These are phyloP conservation scores for Nothoprocta perdicaria DNA, from an alignment of 2,113 vertebrate genomes.

Conservation along the genomic window DNA sequence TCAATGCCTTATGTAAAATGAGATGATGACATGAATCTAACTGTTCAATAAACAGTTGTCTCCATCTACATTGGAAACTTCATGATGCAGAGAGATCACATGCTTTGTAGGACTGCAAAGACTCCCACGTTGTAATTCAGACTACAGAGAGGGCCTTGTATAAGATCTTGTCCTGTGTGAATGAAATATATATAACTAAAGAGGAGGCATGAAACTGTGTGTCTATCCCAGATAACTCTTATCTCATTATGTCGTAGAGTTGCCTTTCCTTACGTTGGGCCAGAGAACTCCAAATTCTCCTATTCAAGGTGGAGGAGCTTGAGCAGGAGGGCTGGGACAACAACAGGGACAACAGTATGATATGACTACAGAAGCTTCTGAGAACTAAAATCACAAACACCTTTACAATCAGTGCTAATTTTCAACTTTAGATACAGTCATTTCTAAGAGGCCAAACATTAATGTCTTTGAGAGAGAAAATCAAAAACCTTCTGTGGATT, in stretches of 20 bases:
- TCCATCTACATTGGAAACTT: not conserved
- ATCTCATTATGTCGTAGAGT: rapidly evolving
- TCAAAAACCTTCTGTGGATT: not conserved
- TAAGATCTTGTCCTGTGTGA: not conserved
- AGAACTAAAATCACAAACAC: not conserved
- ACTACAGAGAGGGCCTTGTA: not conserved
- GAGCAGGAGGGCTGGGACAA: not conserved
- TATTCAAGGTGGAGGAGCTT: not conserved
- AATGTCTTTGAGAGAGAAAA: not conserved
- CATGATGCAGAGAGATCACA: not conserved
- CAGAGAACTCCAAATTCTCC: not conserved
- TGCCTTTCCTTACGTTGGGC: not conserved
- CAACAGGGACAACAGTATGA: not conserved
- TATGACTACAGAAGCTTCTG: not conserved
- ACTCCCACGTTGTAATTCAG: not conserved
- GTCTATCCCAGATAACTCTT: not conserved
- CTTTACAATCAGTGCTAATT: not conserved
- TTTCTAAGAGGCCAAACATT: not conserved
- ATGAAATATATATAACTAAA: not conserved
- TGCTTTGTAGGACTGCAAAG: not conserved
- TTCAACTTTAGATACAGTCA: not conserved
- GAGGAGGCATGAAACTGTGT: not conserved
- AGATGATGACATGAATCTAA: slow-evolving; percentile 1
- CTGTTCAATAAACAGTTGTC: not conserved
- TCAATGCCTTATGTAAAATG: slow-evolving; percentile 50